phyloP scores from a whole-genome alignment of 2,113 vertebrate genomes.

The Plestiodon gilberti region DNA sequence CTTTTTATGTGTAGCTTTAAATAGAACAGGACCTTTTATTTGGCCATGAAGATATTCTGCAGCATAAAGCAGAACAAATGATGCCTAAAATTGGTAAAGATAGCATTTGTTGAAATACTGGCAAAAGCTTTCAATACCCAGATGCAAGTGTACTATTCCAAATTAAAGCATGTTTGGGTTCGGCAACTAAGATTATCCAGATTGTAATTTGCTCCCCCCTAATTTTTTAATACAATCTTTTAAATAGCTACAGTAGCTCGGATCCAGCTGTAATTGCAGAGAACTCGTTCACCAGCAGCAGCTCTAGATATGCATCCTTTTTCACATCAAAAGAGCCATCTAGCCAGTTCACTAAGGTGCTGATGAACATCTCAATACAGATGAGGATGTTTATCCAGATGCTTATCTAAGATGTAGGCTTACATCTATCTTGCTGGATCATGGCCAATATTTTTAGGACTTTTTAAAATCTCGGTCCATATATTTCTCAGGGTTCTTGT shows the following conservation, averaged over 20 bases:
- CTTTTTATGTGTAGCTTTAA: constrained; percentile 8
- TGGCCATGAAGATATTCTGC: constrained; percentile 31
- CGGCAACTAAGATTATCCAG: not conserved
- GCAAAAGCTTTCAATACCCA: constrained; percentile 18
- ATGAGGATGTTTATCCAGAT: not conserved
- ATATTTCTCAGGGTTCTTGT: constrained; percentile 41
- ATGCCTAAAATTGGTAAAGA: constrained; percentile 29
- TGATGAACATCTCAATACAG: not conserved
- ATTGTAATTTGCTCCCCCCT: not conserved
- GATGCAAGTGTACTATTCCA: not conserved
- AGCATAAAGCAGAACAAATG: constrained; percentile 26
- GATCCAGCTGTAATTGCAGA: not conserved
- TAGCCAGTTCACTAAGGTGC: not conserved
- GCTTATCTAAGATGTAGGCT: not conserved
- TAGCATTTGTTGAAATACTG: constrained; percentile 11
- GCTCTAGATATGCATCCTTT: not conserved
- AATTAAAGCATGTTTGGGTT: constrained; percentile 26
- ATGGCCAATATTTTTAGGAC: not conserved
- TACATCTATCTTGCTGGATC: not conserved
- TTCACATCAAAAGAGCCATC: not conserved
- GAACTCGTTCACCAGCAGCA: not conserved
- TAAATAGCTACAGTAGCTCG: not conserved
- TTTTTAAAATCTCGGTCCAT: not conserved
- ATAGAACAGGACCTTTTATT: not conserved
- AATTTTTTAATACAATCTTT: not conserved